These are phyloP conservation scores for Ivindomyrus marchei DNA, from an alignment of 2,113 vertebrate species.

Conservation along the genomic window DNA sequence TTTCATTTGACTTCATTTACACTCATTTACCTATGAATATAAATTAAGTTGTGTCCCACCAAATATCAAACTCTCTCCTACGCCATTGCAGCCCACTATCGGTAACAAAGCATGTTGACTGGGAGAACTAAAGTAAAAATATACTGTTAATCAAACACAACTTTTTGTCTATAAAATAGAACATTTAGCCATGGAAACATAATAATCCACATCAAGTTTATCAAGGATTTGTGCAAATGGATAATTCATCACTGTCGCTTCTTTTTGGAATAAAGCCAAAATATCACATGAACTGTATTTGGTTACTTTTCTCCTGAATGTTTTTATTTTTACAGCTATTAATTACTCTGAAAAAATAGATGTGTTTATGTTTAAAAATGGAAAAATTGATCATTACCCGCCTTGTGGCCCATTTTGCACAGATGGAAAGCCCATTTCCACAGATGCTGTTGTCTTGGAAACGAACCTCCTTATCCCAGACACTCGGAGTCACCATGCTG, in stretches of 20 bases:
- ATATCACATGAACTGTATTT: background rate
- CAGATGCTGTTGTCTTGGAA: conserved; percentile 82
- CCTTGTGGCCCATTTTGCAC: conserved; percentile 17
- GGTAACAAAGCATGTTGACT: background rate
- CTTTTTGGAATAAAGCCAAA: background rate
- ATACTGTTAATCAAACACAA: background rate
- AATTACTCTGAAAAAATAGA: background rate
- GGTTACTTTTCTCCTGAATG: background rate
- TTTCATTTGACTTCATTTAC: background rate
- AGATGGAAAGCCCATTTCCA: conserved; percentile 89
- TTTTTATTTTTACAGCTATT: background rate
- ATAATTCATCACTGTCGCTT: background rate
- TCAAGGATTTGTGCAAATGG: background rate
- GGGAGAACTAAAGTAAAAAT: background rate
- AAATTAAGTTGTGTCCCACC: background rate
- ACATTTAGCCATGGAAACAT: background rate
- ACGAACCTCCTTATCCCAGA: conserved; percentile 85
- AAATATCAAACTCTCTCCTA: background rate
- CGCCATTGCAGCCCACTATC: background rate
- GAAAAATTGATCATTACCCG: background rate
- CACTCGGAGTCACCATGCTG: conserved; percentile 77
- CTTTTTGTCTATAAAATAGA: background rate
- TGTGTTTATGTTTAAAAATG: background rate
- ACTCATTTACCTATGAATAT: background rate
- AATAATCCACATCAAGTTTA: background rate